These are phyloP conservation scores for Oreochromis aureus DNA, from an alignment of 2,113 vertebrate genomes.

Conservation along the genomic window DNA sequence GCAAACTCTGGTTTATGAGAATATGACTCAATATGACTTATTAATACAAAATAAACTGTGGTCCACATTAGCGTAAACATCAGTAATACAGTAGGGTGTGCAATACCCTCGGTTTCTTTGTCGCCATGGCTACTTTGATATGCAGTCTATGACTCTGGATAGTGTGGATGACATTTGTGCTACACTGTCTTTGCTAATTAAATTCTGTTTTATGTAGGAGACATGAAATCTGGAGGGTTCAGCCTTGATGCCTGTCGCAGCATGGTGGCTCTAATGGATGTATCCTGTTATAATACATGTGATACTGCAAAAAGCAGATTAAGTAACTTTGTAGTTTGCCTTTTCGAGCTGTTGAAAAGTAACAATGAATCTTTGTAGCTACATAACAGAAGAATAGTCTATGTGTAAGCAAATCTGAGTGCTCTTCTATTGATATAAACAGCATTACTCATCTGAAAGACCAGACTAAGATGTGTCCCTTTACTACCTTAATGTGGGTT, in stretches of 20 bases:
- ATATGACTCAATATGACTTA: background rate
- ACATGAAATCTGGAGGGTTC: conserved; percentile 54
- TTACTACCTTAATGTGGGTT: background rate
- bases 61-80: background rate
- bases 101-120: background rate
- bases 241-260: conserved; percentile 69
- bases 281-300: conserved; percentile 53
- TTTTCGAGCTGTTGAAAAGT: fast-evolving
- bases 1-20: background rate
- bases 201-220: conserved; percentile 3
- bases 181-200: background rate
- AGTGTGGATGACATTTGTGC: background rate
- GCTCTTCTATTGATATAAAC: background rate
- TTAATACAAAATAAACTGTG: background rate
- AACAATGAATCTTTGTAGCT: background rate
- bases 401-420: fast-evolving
- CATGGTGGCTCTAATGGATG: conserved; percentile 72
- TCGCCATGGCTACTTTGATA: fast-evolving
- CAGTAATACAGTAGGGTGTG: background rate
- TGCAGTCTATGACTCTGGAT: fast-evolving
- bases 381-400: background rate
- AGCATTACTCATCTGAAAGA: background rate
- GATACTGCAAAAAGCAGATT: background rate
- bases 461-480: background rate
- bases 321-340: background rate